Evolutionary conservation across 2,888 invertebrate species (phyloP), one percentile per base, ranked within the genome.

Genomic region (Melipona beecheii): DNA sequence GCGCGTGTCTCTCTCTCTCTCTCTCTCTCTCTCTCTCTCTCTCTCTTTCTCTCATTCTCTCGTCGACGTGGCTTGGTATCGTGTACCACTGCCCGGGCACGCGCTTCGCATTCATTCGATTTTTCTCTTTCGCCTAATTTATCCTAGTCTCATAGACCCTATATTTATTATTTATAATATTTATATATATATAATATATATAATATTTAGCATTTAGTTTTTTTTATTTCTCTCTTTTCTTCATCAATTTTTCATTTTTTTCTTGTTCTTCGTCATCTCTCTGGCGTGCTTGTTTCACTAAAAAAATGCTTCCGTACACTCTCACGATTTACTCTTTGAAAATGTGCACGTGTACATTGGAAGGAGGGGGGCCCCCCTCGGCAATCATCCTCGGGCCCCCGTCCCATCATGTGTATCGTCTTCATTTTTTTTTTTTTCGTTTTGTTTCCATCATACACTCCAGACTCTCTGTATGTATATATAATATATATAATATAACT

Each of bases 151-250:
- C 93, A 94, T 94, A 94, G 93, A 94, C 93, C 94, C 92, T 93
- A 93, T 93, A 93, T 94, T 94, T 93, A 93, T 93, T 94, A 94
- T 94, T 94, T 94, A 93, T 94, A 94, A 93, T 94, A 94, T 94
- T 93, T 93, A 92, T 93, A 93, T 93, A 92, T 93, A 93, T 93
- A 89, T 89, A 88, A 91, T 91, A 87, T 90, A 90, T 94, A 94
- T 94, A 93, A 93, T 94, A 94, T 94, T 94, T 93, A 94, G 92
- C 93, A 94, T 94, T 94, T 94, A 93, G 87, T 89, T 89, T 87
- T 87, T 92, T 93, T 93, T 91, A 92, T 92, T 92, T 91, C 68
- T 49, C 60, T 52, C 21, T 69, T 24, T 69, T 70, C 56, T 52
- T 65, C 52, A 50, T 54, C n/a, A 36, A 72, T 21, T 60, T 60